Evolutionary conservation across 2,888 invertebrate species (phyloP).

Genomic region (Alloscopus bannaensis): DNA sequence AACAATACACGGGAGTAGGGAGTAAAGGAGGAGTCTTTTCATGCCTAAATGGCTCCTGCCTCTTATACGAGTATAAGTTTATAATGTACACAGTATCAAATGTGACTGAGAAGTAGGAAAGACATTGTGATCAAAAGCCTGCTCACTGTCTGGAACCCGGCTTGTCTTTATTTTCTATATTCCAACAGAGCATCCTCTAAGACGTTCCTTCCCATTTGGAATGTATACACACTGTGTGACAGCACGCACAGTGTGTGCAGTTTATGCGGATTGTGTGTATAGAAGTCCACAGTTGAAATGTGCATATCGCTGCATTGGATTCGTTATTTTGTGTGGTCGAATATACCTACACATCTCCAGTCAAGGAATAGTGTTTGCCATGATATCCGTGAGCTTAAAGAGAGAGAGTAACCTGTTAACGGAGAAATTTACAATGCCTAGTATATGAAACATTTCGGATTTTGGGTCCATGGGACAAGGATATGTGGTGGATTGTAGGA

Average conservation of each 20-base stretch:
- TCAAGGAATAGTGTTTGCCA: too few relatives aligned
- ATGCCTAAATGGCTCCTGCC: constrained; percentile 49
- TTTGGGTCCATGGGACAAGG: too few relatives aligned
- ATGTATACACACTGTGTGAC: background rate
- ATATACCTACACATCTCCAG: too few relatives aligned
- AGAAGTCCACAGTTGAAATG: too few relatives aligned
- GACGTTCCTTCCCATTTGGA: constrained; percentile 25
- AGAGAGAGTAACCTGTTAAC: too few relatives aligned
- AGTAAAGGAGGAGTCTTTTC: constrained; percentile 48
- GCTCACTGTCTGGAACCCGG: constrained; percentile 30
- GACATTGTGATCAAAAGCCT: background rate
- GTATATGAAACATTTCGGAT: too few relatives aligned
- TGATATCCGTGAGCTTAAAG: too few relatives aligned
- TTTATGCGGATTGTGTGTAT: background rate
- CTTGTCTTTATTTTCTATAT: constrained; percentile 26
- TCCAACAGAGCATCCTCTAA: constrained; percentile 4
- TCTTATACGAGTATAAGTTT: constrained; percentile 5
- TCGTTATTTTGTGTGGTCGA: too few relatives aligned
- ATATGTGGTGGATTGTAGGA: background rate
- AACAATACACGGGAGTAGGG: constrained; percentile 5
- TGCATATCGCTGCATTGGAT: too few relatives aligned
- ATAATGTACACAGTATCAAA: constrained; percentile 6
- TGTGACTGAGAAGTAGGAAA: constrained; percentile 4
- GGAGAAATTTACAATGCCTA: too few relatives aligned
- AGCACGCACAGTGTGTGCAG: constrained; percentile 2